These are phyloP conservation scores for Caenorhabditis inopinata DNA, from an alignment of 1,140 invertebrate species.

Conservation along the genomic window DNA sequence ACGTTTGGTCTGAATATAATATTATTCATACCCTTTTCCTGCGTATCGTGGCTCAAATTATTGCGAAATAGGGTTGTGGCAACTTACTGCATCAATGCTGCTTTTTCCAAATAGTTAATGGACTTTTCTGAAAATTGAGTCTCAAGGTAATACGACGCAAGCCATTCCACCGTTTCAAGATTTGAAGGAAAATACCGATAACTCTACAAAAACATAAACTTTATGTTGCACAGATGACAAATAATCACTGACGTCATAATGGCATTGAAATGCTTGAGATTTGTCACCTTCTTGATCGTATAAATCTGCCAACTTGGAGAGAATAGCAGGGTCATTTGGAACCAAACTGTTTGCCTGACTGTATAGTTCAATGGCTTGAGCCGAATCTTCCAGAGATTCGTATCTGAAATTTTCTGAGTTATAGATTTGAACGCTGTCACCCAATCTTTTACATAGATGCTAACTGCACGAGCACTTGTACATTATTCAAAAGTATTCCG, in stretches of 20 bases:
- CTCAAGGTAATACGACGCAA: slow-evolving; percentile 86
- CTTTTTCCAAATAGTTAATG: slow-evolving; percentile 82
- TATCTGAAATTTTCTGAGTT: slow-evolving; percentile 61
- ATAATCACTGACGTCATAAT: slow-evolving; percentile 76
- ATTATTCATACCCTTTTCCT: slow-evolving; percentile 24
- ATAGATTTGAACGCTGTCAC: background rate
- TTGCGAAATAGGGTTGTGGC: background rate
- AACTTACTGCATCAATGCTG: slow-evolving; percentile 78
- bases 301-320: slow-evolving; percentile 81
- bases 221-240: background rate
- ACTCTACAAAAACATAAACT: slow-evolving; percentile 70
- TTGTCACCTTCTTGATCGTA: slow-evolving; percentile 83
- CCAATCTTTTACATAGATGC: slow-evolving; percentile 73
- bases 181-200: slow-evolving; percentile 86
- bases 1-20: slow-evolving; percentile 58
- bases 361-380: slow-evolving; percentile 77
- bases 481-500: slow-evolving; percentile 76
- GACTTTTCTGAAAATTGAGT: slow-evolving; percentile 86
- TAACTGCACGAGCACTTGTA: slow-evolving; percentile 83
- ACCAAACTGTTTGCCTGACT: slow-evolving; percentile 81
- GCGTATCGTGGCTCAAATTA: background rate
- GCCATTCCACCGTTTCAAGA: slow-evolving; percentile 84
- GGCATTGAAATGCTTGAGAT: slow-evolving; percentile 87
- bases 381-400: slow-evolving; percentile 76
- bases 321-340: slow-evolving; percentile 79